phyloP scores from a whole-genome alignment of 2,797 vertebrate genomes.

The Poecilia wingei region DNA sequence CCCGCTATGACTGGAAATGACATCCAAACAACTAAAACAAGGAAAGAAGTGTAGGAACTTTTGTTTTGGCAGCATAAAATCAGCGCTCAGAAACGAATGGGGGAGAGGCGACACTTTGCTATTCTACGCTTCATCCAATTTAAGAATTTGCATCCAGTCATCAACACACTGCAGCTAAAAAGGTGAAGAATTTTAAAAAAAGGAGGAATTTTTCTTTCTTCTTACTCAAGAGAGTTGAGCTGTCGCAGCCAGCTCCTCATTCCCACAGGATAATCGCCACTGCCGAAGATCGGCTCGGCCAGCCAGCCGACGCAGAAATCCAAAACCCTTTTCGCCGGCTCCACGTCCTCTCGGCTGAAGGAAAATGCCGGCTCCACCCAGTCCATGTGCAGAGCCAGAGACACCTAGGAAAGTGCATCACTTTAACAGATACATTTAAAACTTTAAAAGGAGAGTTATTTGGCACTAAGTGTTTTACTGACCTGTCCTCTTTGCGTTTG shows the following conservation, averaged over 20 bases:
- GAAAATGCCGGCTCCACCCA: constrained; percentile 96
- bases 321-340: constrained; percentile 88
- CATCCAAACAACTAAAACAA: background rate
- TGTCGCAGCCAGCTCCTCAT: constrained; percentile 91
- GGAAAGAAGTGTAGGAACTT: background rate
- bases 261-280: constrained; percentile 88
- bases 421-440: background rate
- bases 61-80: background rate
- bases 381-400: constrained; percentile 91
- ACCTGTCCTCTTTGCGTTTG: constrained; percentile 86
- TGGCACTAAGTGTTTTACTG: background rate
- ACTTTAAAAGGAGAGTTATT: background rate
- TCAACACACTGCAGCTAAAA: background rate
- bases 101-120: background rate
- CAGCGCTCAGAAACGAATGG: background rate
- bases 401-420: constrained; percentile 74
- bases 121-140: background rate
- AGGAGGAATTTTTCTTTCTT: background rate
- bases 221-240: constrained; percentile 81
- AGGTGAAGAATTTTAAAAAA: constrained; percentile 5
- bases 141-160: background rate
- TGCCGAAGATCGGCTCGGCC: constrained; percentile 93
- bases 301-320: constrained; percentile 93
- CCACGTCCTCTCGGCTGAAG: constrained; percentile 86
- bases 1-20: background rate